These are phyloP conservation scores for Labrus mixtus DNA, from an alignment of 2,113 vertebrate species.

Conservation along the genomic window DNA sequence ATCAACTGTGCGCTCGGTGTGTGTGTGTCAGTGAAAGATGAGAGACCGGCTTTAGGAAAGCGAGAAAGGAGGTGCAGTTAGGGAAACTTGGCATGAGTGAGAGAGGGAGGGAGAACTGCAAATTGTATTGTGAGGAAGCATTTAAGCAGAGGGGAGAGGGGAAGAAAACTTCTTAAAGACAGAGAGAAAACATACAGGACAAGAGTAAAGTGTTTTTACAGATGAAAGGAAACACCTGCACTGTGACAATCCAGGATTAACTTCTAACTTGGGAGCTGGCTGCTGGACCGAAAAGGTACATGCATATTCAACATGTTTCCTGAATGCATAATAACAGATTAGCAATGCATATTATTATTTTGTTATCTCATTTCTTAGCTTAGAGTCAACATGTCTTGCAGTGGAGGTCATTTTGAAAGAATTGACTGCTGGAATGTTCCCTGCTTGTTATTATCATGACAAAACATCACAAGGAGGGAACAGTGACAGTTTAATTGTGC, in stretches of 20 bases:
- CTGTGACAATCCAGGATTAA: constrained; percentile 11
- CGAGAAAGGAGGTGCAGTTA: constrained; percentile 24
- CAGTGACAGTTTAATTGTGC: background rate
- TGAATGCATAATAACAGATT: background rate
- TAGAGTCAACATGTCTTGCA: background rate
- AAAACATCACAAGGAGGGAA: constrained; percentile 3
- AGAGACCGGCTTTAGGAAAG: constrained; percentile 40
- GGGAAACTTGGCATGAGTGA: constrained; percentile 34
- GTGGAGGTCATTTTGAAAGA: background rate
- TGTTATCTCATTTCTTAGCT: background rate
- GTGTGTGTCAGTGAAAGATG: constrained; percentile 55
- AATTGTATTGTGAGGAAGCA: constrained; percentile 48
- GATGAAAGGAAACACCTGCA: background rate
- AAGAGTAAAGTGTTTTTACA: background rate
- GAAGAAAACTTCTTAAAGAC: constrained; percentile 12
- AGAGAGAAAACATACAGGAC: constrained; percentile 4
- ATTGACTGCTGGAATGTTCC: constrained; percentile 2
- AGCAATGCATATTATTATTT: background rate
- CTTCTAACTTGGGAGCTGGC: constrained; percentile 9
- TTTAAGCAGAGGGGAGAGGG: constrained; percentile 34
- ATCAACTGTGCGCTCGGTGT: constrained; percentile 7
- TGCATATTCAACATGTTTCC: constrained; percentile 2
- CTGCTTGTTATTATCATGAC: background rate
- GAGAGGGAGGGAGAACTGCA: constrained; percentile 37
- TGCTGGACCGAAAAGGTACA: constrained; percentile 54